These are phyloP conservation scores for Drosophila pachea DNA, from an alignment of 1,140 invertebrate species.

Conservation along the genomic window DNA sequence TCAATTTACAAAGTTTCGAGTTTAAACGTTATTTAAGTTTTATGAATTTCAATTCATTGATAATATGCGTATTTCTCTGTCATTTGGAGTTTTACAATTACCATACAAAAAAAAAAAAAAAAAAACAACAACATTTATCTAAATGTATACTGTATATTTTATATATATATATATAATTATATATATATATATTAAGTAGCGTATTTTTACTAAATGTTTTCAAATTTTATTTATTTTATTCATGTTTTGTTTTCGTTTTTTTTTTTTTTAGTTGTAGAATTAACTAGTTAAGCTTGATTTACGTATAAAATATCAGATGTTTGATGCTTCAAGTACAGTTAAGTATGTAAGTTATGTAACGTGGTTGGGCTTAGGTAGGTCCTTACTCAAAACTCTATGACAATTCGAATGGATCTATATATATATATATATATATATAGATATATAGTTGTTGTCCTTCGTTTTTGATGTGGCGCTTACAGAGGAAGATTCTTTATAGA, in stretches of 20 bases:
- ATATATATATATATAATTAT: constrained; percentile 47
- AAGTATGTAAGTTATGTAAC: constrained; percentile 17
- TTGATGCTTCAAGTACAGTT: constrained; percentile 32
- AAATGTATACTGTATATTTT: constrained; percentile 35
- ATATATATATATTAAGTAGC: constrained; percentile 7
- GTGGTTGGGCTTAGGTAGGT: constrained; percentile 7
- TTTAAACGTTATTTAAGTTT: constrained; percentile 61
- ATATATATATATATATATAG: constrained; percentile 22
- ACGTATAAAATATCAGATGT: constrained; percentile 68
- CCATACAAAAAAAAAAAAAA: constrained; percentile 56
- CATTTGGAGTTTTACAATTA: constrained; percentile 53
- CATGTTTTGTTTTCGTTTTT: background rate
- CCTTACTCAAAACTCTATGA: constrained; percentile 33
- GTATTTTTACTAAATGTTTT: background rate
- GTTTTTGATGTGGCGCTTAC: constrained; percentile 32
- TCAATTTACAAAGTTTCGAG: constrained; percentile 67
- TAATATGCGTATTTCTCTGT: constrained; percentile 65
- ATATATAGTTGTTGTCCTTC: constrained; percentile 4
- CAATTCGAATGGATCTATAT: constrained; percentile 28
- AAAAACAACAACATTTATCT: constrained; percentile 66
- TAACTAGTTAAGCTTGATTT: constrained; percentile 69
- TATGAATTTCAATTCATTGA: constrained; percentile 73
- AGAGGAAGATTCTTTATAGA: constrained; percentile 1
- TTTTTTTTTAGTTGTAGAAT: constrained; percentile 40
- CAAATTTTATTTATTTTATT: background rate